These are phyloP conservation scores for Theocolax elegans DNA, from an alignment of 1,140 invertebrate species.

Conservation along the genomic window DNA sequence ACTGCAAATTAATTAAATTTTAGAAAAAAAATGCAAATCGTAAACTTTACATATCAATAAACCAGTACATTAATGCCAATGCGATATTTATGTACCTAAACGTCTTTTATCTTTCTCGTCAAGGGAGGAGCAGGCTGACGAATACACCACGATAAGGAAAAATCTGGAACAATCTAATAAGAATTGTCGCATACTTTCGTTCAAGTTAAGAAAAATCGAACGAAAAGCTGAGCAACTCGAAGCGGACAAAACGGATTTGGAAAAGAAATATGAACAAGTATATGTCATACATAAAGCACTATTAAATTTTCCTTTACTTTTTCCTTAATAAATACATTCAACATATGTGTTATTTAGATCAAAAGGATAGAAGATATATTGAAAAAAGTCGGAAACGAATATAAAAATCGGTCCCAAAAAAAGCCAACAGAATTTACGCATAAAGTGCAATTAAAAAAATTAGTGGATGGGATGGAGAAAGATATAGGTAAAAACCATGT, in stretches of 20 bases:
- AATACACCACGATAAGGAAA: conserved; percentile 93
- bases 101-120: too few relatives aligned
- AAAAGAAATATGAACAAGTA: conserved; percentile 77
- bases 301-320: conserved; percentile 13
- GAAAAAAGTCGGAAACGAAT: conserved; percentile 73
- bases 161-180: conserved; percentile 96
- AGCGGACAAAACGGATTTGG: conserved; percentile 80
- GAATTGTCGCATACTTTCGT: conserved; percentile 97
- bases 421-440: conserved; percentile 77
- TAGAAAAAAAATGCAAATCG: too few relatives aligned
- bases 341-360: conserved; percentile 67
- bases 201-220: conserved; percentile 97
- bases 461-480: conserved; percentile 82
- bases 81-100: too few relatives aligned
- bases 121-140: conserved; percentile 96
- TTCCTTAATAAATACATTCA: neutral
- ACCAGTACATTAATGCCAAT: too few relatives aligned
- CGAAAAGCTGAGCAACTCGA: conserved; percentile 90
- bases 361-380: conserved; percentile 72
- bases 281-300: conserved; percentile 22
- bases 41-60: too few relatives aligned
- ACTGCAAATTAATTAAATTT: too few relatives aligned
- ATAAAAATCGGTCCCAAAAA: conserved; percentile 74
- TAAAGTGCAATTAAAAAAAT: conserved; percentile 79
- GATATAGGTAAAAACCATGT: conserved; percentile 74